Base-by-base conservation (phyloP, 2,113 vertebrate genomes). In the Microcebus griseorufus region DNA sequence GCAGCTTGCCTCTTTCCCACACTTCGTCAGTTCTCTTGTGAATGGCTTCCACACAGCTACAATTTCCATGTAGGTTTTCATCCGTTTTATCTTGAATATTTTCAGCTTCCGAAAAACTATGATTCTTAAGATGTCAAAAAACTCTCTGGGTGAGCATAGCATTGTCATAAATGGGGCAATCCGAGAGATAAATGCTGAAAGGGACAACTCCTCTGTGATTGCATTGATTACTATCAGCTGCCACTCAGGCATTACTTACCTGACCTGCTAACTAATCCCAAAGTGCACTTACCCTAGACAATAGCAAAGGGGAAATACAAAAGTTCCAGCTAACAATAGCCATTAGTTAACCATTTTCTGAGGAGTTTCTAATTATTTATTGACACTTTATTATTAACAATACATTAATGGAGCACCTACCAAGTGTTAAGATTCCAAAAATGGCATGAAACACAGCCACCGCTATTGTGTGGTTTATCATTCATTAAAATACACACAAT, bases 121-220 rank as follows among this genome's bases (percentile, higher is more conserved):
- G 29, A 4, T 92, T 94, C 62, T 96, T 84, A 96, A 69, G 53
- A 94, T 78, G 72, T 93, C 94, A 96, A 64, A 81, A 79, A 85
- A 22, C 83, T 96, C 70, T 96, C 29, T 86, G 72, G 42, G 27
- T 76, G 48, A 82, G n/a, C 72, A 58, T 37, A 75, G n/a, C 45
- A 29, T 51, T 81, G 53, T 73, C 51, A 32, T n/a, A 80, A 92
- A 96, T 78, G 88, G 76, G 55, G 23, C 20, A 45, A 27, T 90
- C 39, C 53, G 58, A 79, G 39, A 39, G 51, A 11, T 81, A 90
- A 88, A 53, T 67, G 55, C 42, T 88, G 80, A 93, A 92, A 91
- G 48, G 34, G 65, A 87, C 42, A 48, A 45, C 18, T 72, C 60
- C 48, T 84, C 14, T 79, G 69, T 92, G 78, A 92, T 75, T 73